A percentile compares a stretch with the other conserved stretches of the same genome.
phyloP scores from a whole-genome alignment of 2,888 invertebrate species.

The Caenorhabditis uteleia region DNA sequence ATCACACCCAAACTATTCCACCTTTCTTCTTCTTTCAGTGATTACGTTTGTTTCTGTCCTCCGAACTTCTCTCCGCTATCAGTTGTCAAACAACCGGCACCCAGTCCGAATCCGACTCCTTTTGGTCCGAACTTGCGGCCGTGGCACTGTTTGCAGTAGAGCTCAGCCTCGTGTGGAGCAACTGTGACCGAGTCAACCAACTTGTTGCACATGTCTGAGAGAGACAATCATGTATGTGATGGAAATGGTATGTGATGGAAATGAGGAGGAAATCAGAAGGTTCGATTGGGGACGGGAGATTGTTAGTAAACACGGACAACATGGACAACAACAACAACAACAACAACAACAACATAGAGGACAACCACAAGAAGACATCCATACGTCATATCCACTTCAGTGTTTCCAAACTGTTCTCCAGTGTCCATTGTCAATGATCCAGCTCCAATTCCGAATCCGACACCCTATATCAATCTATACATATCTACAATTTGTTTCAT shows the following conservation, averaged over 20 bases:
- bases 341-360: too few relatives aligned
- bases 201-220: slow-evolving; percentile 82
- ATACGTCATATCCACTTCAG: slow-evolving; percentile 69
- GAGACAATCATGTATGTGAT: too few relatives aligned
- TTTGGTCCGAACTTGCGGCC: slow-evolving; percentile 97
- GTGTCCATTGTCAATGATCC: slow-evolving; percentile 95
- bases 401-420: slow-evolving; percentile 83
- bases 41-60: slow-evolving; percentile 35
- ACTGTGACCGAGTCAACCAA: slow-evolving; percentile 93
- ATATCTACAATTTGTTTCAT: background rate
- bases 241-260: too few relatives aligned
- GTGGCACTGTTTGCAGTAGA: slow-evolving; percentile 93
- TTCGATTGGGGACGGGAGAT: slow-evolving; percentile 4
- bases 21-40: background rate
- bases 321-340: slow-evolving; percentile 4
- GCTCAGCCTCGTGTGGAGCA: slow-evolving; percentile 89
- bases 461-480: slow-evolving; percentile 76
- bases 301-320: slow-evolving; percentile 6
- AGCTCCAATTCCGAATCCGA: slow-evolving; percentile 97
- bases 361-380: too few relatives aligned
- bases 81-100: slow-evolving; percentile 95
- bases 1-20: background rate
- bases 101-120: slow-evolving; percentile 94
- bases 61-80: slow-evolving; percentile 89
- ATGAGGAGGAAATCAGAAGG: slow-evolving; percentile 5